phyloP scores from a whole-genome alignment of 2,797 vertebrate genomes.

The Uromys caudimaculatus region DNA sequence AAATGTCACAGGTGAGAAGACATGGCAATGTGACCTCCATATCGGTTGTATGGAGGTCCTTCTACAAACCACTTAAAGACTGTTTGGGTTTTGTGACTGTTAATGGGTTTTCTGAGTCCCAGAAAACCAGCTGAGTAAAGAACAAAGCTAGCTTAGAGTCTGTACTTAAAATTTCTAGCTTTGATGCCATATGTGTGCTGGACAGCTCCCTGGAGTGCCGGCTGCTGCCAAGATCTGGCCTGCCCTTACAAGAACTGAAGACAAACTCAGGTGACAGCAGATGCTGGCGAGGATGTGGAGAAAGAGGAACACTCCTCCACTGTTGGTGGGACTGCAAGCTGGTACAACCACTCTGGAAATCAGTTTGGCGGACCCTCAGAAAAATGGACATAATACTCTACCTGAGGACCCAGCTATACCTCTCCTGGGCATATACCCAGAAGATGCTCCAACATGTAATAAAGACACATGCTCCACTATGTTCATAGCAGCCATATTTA shows the following conservation, averaged over 20 bases:
- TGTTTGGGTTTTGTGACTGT: neutral
- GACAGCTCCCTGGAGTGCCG: slow-evolving; percentile 60
- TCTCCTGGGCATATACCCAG: too few species aligned
- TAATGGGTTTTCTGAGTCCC: neutral
- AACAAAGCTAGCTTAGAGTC: slow-evolving; percentile 47
- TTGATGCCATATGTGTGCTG: slow-evolving; percentile 4
- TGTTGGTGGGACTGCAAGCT: too few species aligned
- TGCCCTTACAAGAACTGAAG: slow-evolving; percentile 20
- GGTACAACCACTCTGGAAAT: too few species aligned
- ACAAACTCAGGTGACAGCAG: too few species aligned
- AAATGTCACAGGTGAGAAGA: slow-evolving; percentile 2
- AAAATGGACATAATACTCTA: too few species aligned
- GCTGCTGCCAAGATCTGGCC: slow-evolving; percentile 21
- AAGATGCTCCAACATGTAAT: too few species aligned
- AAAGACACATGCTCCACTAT: too few species aligned
- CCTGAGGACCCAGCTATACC: too few species aligned
- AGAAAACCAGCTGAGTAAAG: slow-evolving; percentile 22
- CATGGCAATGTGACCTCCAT: neutral
- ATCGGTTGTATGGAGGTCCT: neutral
- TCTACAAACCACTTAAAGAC: neutral
- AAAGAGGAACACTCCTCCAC: too few species aligned
- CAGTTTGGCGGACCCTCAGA: too few species aligned
- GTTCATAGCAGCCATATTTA: too few species aligned
- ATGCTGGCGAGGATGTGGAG: too few species aligned
- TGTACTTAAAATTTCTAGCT: slow-evolving; percentile 33